These are phyloP conservation scores for Pseudotriccus pelzelni DNA, from an alignment of 2,797 vertebrate genomes.

Conservation along the genomic window DNA sequence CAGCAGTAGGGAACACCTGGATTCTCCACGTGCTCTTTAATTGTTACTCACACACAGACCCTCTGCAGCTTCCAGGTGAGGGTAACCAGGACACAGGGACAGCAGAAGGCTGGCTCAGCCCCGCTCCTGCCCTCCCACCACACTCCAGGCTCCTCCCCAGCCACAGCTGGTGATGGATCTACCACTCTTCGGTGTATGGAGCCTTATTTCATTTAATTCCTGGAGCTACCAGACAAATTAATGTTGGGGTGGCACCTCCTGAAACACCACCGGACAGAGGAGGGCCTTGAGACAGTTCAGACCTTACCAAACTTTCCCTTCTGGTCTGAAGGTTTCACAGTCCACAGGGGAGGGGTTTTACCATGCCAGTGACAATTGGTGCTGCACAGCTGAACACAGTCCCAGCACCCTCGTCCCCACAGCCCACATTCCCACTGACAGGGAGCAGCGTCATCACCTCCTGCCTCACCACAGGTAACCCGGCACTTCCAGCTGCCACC, in stretches of 20 bases:
- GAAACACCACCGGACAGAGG: neutral
- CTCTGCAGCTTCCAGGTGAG: neutral
- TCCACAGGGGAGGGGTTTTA: neutral
- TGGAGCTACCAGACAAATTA: neutral
- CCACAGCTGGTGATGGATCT: neutral
- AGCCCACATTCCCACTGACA: neutral
- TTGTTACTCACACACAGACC: neutral
- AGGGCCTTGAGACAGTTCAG: neutral
- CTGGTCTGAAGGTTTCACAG: neutral
- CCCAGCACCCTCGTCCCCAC: fast-evolving
- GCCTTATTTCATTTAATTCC: neutral
- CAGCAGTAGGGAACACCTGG: neutral
- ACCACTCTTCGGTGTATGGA: fast-evolving
- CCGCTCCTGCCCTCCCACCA: neutral
- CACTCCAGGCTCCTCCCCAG: neutral
- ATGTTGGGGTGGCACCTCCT: neutral
- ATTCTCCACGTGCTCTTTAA: neutral
- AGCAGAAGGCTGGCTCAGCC: neutral
- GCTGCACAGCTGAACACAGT: neutral
- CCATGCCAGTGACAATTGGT: neutral
- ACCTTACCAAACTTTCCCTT: neutral
- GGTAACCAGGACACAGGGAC: neutral
- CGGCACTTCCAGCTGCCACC: neutral
- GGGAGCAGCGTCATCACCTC: neutral
- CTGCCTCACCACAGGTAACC: neutral